phyloP scores from a whole-genome alignment of 2,888 invertebrate species.

The Tortrix viridana region DNA sequence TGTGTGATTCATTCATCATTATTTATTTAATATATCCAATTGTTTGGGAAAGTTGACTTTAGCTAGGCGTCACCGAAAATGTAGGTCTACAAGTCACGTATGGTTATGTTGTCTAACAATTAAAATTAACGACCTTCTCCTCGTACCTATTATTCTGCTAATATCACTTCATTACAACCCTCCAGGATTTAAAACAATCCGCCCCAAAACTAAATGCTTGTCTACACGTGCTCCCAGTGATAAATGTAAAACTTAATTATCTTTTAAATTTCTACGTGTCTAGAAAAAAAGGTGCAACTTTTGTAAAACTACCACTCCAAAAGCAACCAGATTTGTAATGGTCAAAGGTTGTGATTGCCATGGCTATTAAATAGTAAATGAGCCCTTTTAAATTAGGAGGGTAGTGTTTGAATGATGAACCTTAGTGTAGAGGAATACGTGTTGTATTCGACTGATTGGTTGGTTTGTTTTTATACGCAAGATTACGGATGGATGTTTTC shows the following conservation, averaged over 20 bases:
- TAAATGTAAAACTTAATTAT: slow-evolving; percentile 67
- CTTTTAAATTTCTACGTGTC: slow-evolving; percentile 46
- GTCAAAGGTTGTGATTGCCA: too few relatives aligned
- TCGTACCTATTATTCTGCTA: slow-evolving; percentile 16
- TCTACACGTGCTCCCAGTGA: slow-evolving; percentile 62
- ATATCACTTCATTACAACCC: slow-evolving; percentile 32
- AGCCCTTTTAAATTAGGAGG: background rate
- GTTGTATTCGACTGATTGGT: background rate
- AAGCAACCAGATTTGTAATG: too few relatives aligned
- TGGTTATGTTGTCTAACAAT: too few relatives aligned
- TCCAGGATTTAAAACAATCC: slow-evolving; percentile 8
- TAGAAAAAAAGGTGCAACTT: too few relatives aligned
- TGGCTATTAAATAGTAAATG: too few relatives aligned
- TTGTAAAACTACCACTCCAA: too few relatives aligned
- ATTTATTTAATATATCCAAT: too few relatives aligned
- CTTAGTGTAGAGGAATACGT: background rate
- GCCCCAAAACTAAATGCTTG: slow-evolving; percentile 43
- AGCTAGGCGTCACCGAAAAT: too few relatives aligned
- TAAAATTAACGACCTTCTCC: too few relatives aligned
- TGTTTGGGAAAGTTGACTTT: too few relatives aligned
- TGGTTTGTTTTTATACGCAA: slow-evolving; percentile 35
- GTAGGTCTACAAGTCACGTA: too few relatives aligned
- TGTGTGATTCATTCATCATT: too few relatives aligned
- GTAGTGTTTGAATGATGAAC: background rate
- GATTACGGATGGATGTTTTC: slow-evolving; percentile 46